These are phyloP conservation scores for Bubo bubo DNA, from an alignment of 2,113 vertebrate genomes.

Conservation along the genomic window DNA sequence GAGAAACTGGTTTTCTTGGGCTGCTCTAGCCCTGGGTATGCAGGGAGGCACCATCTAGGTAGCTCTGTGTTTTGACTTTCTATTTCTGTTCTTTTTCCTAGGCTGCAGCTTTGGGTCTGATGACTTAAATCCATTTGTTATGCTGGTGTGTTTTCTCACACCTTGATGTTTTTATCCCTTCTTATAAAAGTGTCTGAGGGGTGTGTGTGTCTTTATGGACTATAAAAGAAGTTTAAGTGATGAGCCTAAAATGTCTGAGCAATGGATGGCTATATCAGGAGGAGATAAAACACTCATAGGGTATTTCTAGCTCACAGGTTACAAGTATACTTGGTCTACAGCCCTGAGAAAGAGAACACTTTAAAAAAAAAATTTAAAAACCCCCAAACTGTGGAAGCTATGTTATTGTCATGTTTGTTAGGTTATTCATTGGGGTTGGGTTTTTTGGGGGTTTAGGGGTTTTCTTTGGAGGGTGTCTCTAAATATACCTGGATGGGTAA, in stretches of 20 bases:
- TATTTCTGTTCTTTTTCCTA: not conserved
- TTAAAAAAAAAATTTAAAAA: not conserved
- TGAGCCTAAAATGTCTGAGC: not conserved
- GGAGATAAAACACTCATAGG: rapidly evolving
- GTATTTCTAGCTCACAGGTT: not conserved
- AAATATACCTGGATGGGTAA: rapidly evolving
- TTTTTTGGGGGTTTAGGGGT: no score
- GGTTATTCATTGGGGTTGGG: rapidly evolving
- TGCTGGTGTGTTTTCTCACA: not conserved
- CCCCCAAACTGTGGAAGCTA: no score
- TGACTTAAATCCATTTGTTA: not conserved
- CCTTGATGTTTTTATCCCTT: not conserved
- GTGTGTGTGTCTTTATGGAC: not conserved
- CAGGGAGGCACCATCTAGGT: rapidly evolving
- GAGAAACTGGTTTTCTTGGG: rapidly evolving
- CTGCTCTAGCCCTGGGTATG: not conserved
- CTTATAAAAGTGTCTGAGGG: not conserved
- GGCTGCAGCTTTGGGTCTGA: not conserved
- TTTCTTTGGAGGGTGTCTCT: rapidly evolving
- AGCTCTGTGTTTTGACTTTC: not conserved
- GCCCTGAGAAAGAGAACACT: not conserved
- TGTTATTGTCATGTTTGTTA: not conserved
- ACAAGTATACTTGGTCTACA: not conserved
- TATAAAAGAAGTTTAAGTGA: not conserved
- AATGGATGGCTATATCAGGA: no score